phyloP scores from a whole-genome alignment of 2,888 invertebrate genomes.

The Apomyelois bistriatella region DNA sequence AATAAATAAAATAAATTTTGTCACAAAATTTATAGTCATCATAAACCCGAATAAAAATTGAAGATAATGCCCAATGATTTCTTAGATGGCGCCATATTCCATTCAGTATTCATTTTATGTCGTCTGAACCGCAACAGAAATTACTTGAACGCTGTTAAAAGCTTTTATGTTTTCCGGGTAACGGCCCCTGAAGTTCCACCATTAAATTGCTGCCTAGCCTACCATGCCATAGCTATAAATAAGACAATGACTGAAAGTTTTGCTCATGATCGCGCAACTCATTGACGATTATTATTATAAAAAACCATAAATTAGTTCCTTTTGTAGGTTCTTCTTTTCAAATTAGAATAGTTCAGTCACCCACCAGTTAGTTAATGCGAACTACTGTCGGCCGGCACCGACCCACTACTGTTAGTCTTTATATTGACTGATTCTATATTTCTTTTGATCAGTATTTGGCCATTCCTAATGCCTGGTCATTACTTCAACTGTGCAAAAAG shows the following conservation, averaged over 20 bases:
- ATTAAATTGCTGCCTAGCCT: constrained; percentile 24
- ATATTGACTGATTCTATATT: too few species aligned
- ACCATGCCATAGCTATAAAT: constrained; percentile 15
- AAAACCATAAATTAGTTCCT: too few species aligned
- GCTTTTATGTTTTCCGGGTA: constrained; percentile 64
- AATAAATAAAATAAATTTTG: background rate
- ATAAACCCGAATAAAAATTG: background rate
- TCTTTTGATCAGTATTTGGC: too few species aligned
- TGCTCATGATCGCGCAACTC: too few species aligned
- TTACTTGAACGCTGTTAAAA: constrained; percentile 53
- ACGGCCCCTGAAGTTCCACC: constrained; percentile 35
- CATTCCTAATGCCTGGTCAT: too few species aligned
- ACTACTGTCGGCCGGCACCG: too few species aligned
- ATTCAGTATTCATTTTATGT: constrained; percentile 47
- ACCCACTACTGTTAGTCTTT: too few species aligned
- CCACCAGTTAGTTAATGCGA: too few species aligned
- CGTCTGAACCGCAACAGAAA: constrained; percentile 47
- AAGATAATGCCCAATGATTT: constrained; percentile 18
- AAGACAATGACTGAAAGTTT: background rate
- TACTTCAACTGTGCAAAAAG: too few species aligned
- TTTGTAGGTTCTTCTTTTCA: too few species aligned
- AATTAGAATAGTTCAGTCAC: too few species aligned
- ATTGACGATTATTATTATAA: too few species aligned
- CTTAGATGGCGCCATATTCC: constrained; percentile 29
- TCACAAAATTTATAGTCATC: background rate